Evolutionary conservation across 2,797 vertebrate genomes (phyloP), one percentile per base, ranked within the genome.

Genomic region (Fistularia tabacaria): DNA sequence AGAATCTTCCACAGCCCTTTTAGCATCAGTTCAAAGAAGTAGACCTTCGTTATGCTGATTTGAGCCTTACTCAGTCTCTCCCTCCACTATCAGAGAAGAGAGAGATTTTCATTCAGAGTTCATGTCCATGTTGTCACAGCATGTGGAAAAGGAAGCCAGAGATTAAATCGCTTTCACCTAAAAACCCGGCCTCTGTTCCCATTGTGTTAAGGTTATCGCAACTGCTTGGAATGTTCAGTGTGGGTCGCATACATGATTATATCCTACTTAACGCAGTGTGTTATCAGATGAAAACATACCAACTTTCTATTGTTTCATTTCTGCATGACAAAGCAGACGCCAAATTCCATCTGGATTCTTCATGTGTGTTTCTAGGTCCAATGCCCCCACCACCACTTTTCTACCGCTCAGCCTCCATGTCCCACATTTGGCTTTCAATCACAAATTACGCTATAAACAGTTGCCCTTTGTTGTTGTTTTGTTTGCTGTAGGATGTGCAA

Each of bases 151-250:
- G 82, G 79, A 81, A 84, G 71, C 49, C 66, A 0, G 59, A 47
- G 69, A 83, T 83, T 69, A 79, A 61, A 83, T 83, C 74, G 51
- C 76, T 70, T 70, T 76, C 75, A 78, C 78, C 56, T 68, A 49
- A 53, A 68, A 73, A 36, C 42, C 36, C 58, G 7, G 70, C 72
- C 55, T 65, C 59, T 38, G 6, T 41, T 72, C 38, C 78, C 40
- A 81, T 87, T 85, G 83, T 85, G 73, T 69, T 62, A 57, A 39
- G 57, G 65, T 76, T 76, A 70, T 82, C 66, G 62, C 59, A 56
- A 46, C 49, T 15, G 38, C 50, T 72, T 48, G 66, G 50, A 59
- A 69, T 71, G 68, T 68, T 63, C 54, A 36, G 54, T 66, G 67
- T 14, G 11, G 70, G 43, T 75, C 40, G 0, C 66, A 60, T 64